Conservation (phyloP, 2,888 invertebrate genomes). For the Cinara cedri region DNA sequence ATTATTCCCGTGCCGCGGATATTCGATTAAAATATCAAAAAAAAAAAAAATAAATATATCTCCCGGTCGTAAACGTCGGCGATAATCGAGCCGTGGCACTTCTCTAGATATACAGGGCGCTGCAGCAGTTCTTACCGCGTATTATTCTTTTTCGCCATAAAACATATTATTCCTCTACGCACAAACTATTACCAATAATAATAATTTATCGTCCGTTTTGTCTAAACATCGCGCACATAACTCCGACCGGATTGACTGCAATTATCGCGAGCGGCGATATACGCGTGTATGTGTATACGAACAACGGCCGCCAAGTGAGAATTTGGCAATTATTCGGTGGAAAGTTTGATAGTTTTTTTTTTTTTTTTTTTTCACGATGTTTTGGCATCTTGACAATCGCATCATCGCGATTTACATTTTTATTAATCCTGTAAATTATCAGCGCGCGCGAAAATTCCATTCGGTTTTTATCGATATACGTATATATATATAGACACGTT, state of each 20-base stretch:
- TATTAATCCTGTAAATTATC: constrained; percentile 26
- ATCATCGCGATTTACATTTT: background rate
- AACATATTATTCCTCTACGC: too few species aligned
- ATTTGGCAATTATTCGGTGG: constrained; percentile 25
- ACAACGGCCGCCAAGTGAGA: constrained; percentile 5
- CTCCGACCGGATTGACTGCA: background rate
- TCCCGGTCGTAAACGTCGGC: too few species aligned
- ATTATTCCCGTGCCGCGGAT: too few species aligned
- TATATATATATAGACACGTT: background rate
- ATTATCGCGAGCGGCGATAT: constrained; percentile 18
- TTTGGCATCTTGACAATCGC: constrained; percentile 30
- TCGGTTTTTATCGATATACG: background rate
- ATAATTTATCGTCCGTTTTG: background rate
- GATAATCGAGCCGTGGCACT: too few species aligned
- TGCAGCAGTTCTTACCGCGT: too few species aligned
- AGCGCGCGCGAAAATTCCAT: background rate
- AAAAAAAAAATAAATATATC: too few species aligned
- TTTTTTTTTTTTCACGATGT: background rate
- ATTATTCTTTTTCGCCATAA: too few species aligned
- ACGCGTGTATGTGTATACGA: background rate
- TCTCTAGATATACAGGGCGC: too few species aligned
- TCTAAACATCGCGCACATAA: constrained; percentile 1
- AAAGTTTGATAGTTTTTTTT: too few species aligned
- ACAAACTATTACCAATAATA: too few species aligned
- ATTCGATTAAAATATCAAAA: too few species aligned